These are phyloP conservation scores for Todiramphus saurophagus DNA, from an alignment of 2,113 vertebrate species.

Conservation along the genomic window DNA sequence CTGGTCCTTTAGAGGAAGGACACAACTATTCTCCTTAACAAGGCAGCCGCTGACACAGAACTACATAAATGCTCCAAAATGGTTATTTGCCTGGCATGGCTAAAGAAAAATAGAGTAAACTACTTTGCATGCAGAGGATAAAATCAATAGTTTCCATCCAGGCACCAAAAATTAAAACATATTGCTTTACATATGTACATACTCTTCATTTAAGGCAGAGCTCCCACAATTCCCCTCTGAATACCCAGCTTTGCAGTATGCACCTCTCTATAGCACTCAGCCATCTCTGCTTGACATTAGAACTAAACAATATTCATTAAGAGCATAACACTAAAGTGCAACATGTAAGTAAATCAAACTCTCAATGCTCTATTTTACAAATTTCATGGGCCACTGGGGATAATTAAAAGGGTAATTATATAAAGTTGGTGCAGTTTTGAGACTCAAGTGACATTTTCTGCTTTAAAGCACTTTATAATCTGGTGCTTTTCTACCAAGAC, in stretches of 20 bases:
- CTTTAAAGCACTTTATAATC: slow-evolving; percentile 80
- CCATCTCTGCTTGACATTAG: slow-evolving; percentile 70
- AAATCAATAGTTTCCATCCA: slow-evolving; percentile 26
- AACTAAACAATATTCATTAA: slow-evolving; percentile 82
- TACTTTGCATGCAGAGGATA: neutral
- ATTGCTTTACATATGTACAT: neutral
- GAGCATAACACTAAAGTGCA: slow-evolving; percentile 79
- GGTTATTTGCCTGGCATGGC: neutral
- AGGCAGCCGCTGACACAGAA: neutral
- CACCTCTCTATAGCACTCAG: slow-evolving; percentile 59
- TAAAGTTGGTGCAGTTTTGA: slow-evolving; percentile 83
- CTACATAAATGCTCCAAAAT: slow-evolving; percentile 4
- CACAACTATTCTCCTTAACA: neutral
- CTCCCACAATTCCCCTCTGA: slow-evolving; percentile 15
- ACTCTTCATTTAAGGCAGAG: slow-evolving; percentile 6
- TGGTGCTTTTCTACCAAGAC: slow-evolving; percentile 67
- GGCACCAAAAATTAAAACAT: neutral
- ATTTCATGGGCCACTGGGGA: slow-evolving; percentile 87
- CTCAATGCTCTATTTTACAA: slow-evolving; percentile 82
- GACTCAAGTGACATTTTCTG: slow-evolving; percentile 87
- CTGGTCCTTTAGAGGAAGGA: neutral
- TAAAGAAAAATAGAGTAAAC: neutral
- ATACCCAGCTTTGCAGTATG: neutral
- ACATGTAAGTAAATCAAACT: slow-evolving; percentile 84
- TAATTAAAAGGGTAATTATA: slow-evolving; percentile 88